Base-by-base conservation (phyloP, 1,140 invertebrate species). In the Atopsyche davidsoni region DNA sequence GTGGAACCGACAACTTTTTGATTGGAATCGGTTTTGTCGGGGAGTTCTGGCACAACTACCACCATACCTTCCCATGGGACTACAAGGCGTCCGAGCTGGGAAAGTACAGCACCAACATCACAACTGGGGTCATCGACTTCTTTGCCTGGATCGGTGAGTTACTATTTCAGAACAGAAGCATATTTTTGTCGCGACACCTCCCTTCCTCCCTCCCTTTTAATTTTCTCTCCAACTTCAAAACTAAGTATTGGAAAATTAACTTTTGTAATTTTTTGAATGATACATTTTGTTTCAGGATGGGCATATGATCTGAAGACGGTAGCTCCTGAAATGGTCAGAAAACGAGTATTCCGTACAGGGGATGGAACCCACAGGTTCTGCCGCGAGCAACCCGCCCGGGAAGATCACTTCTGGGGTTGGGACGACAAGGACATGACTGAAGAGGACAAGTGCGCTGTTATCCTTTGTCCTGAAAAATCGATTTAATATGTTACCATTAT, bases 31-130 rank as follows among this genome's bases (percentile, higher is more conserved):
- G 68, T 39, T 65, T 55, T 68, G 79, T 64, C 63, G 79, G 64
- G 61, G 83, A 63, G 71, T 76, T 46, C 64, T 88, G 84, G 77
- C 87, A 91, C 62, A 91, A 90, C 68, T 93, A 90, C 63, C 90
- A 93, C 57, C 89, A 92, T 64, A 80, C 82, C 0, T 92, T 92
- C 66, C 89, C 89, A 0, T 86, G 82, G 70, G 88, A 92, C 60
- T 88, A 88, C 68, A 78, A 83, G 47, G 75, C 82, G 22, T 76
- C 76, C 4, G 83, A 86, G 60, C 65, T 82, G 7, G 81, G 83
- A 11, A 64, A 68, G 42, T 79, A 80, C 64, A 63, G 64, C n/a
- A 67, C 73, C 14, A 92, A 91, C 62, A 66, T 82, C 16, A 87
- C 86, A 0, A 85, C 82, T 0, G 69, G 72, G 1, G 81, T 89